A percentile compares a stretch with the other conserved stretches of the same genome.
Conservation (phyloP, 2,888 invertebrate species). For the Rotaria socialis region DNA sequence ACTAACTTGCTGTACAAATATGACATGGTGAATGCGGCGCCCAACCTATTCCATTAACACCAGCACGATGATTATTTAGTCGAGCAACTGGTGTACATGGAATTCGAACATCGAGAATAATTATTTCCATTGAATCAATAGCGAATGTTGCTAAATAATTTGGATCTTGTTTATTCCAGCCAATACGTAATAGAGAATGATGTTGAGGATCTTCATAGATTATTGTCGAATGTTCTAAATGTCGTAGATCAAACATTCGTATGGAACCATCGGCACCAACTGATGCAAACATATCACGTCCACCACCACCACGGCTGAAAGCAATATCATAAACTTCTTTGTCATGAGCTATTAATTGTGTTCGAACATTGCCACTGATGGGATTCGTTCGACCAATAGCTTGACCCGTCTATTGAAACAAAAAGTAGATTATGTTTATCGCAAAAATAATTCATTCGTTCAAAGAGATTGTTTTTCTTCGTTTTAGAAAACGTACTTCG, state of each 20-base stretch:
- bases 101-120: conserved; percentile 91
- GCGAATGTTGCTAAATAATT: conserved; percentile 98
- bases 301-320: conserved; percentile 92
- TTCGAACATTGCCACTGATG: conserved; percentile 93
- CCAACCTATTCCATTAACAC: conserved; percentile 98
- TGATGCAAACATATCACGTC: conserved; percentile 97
- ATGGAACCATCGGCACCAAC: conserved; percentile 98
- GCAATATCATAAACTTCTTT: conserved; percentile 99
- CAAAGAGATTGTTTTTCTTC: too few relatives aligned
- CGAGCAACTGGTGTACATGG: conserved; percentile 96
- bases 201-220: conserved; percentile 96
- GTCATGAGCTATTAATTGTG: conserved; percentile 95
- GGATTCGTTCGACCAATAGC: conserved; percentile 73
- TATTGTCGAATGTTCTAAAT: conserved; percentile 97
- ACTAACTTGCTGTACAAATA: conserved; percentile 62
- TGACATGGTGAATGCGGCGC: conserved; percentile 99
- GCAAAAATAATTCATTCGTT: too few relatives aligned
- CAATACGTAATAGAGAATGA: conserved; percentile 84
- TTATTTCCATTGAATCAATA: conserved; percentile 98
- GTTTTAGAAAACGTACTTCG: conserved; percentile 67
- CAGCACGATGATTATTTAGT: conserved; percentile 93
- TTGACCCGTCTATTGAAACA: conserved; percentile 61
- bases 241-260: conserved; percentile 94
- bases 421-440: too few relatives aligned
- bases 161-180: conserved; percentile 99